phyloP scores from a whole-genome alignment of 2,113 vertebrate genomes.

The Oryzias woworae region DNA sequence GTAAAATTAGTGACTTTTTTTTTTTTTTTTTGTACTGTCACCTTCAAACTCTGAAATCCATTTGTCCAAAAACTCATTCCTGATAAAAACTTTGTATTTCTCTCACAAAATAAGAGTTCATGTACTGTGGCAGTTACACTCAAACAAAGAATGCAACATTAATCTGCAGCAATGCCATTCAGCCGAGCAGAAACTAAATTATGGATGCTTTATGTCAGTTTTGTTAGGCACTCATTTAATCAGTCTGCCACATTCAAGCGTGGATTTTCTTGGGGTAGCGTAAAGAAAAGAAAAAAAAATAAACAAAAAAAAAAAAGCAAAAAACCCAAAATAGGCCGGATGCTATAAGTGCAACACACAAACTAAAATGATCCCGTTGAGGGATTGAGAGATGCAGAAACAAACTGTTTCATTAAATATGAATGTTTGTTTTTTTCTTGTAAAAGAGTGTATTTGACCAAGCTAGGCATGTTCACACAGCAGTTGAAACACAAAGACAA shows the following conservation, averaged over 20 bases:
- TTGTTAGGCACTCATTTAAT: slow-evolving; percentile 41
- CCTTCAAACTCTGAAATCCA: slow-evolving; percentile 13
- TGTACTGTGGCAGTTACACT: slow-evolving; percentile 33
- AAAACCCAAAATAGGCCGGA: slow-evolving; percentile 31
- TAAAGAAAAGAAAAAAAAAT: slow-evolving; percentile 24
- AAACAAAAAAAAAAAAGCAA: slow-evolving; percentile 11
- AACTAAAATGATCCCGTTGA: slow-evolving; percentile 26
- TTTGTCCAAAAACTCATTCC: not conserved
- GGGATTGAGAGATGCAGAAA: slow-evolving; percentile 25
- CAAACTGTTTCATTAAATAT: slow-evolving; percentile 80
- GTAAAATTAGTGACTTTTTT: not conserved
- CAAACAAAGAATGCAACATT: slow-evolving; percentile 41
- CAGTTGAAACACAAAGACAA: slow-evolving; percentile 55
- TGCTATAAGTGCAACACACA: slow-evolving; percentile 17
- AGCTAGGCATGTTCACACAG: slow-evolving; percentile 71
- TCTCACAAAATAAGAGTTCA: slow-evolving; percentile 31
- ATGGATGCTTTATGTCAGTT: slow-evolving; percentile 40
- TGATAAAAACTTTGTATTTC: slow-evolving; percentile 28
- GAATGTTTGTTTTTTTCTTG: slow-evolving; percentile 69
- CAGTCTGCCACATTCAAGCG: slow-evolving; percentile 6
- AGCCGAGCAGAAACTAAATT: slow-evolving; percentile 38
- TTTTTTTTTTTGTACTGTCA: not conserved
- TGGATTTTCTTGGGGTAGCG: slow-evolving; percentile 35
- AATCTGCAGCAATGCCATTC: slow-evolving; percentile 32
- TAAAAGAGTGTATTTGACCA: slow-evolving; percentile 72